These are phyloP conservation scores for Beaufortia kweichowensis DNA, from an alignment of 2,113 vertebrate species.

Conservation along the genomic window DNA sequence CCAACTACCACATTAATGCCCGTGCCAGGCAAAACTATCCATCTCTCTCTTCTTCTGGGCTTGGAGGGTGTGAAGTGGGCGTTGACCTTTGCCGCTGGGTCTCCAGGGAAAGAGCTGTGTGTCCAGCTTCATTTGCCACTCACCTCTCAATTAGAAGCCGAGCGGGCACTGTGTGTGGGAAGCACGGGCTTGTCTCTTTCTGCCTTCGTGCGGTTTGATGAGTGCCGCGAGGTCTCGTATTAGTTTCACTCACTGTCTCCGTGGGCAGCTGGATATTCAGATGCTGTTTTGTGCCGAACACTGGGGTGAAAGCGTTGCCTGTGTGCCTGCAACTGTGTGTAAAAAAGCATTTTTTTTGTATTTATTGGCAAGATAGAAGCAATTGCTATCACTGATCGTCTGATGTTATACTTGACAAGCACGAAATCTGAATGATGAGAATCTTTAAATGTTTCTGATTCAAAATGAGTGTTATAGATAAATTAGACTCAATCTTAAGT, in stretches of 20 bases:
- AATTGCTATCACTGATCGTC: not conserved
- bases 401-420: too few relatives aligned
- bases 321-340: not conserved
- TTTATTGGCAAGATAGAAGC: not conserved
- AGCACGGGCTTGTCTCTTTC: constrained; percentile 42
- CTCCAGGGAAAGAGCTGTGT: constrained; percentile 35
- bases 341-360: not conserved
- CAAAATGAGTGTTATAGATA: too few relatives aligned
- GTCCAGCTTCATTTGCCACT: constrained; percentile 54
- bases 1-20: constrained; percentile 10
- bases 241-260: constrained; percentile 42
- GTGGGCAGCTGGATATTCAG: constrained; percentile 37
- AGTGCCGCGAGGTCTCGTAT: constrained; percentile 38
- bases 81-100: constrained; percentile 36
- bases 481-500: too few relatives aligned
- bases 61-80: constrained; percentile 49
- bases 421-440: too few relatives aligned
- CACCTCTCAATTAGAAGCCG: constrained; percentile 50
- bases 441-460: too few relatives aligned
- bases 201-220: constrained; percentile 42
- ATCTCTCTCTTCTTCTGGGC: constrained; percentile 32
- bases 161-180: constrained; percentile 22
- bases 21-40: constrained; percentile 27
- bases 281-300: constrained; percentile 27
- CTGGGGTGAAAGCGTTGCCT: not conserved